These are phyloP conservation scores for Macrocentrus cingulum DNA, from an alignment of 1,140 invertebrate species.

Conservation along the genomic window DNA sequence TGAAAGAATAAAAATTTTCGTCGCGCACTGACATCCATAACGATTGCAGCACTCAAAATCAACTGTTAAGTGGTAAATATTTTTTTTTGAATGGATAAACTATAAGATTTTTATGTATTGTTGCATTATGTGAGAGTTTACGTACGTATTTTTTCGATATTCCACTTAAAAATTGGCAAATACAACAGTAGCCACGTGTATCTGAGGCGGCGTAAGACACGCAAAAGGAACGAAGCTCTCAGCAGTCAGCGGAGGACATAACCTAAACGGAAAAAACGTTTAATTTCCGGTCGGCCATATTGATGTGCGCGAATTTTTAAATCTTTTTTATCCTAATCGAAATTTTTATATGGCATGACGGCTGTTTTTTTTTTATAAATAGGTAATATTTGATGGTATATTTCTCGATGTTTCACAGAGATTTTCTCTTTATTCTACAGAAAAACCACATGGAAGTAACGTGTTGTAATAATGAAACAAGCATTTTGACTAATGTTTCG, in stretches of 20 bases:
- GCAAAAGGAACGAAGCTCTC: slow-evolving; percentile 38
- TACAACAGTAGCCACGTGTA: slow-evolving; percentile 46
- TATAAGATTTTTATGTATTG: background rate
- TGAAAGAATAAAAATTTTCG: too few species aligned
- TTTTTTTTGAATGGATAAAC: slow-evolving; percentile 14
- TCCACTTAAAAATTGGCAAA: slow-evolving; percentile 40
- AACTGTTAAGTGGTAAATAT: too few species aligned
- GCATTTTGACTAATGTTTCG: slow-evolving; percentile 5
- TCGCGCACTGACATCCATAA: too few species aligned
- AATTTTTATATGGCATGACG: too few species aligned
- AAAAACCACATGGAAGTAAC: slow-evolving; percentile 1
- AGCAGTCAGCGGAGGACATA: background rate
- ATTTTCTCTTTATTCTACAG: background rate
- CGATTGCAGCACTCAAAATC: too few species aligned
- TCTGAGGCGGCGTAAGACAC: slow-evolving; percentile 36
- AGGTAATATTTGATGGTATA: background rate
- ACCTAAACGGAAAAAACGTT: too few species aligned
- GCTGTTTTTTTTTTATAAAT: background rate
- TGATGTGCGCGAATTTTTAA: too few species aligned
- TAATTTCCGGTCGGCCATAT: too few species aligned
- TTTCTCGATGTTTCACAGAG: slow-evolving; percentile 17
- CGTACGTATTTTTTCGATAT: slow-evolving; percentile 41
- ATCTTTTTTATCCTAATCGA: too few species aligned
- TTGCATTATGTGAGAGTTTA: slow-evolving; percentile 16
- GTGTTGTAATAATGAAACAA: slow-evolving; percentile 7